phyloP scores from a whole-genome alignment of 1,140 invertebrate genomes.

The Helicorthomorpha holstii region DNA sequence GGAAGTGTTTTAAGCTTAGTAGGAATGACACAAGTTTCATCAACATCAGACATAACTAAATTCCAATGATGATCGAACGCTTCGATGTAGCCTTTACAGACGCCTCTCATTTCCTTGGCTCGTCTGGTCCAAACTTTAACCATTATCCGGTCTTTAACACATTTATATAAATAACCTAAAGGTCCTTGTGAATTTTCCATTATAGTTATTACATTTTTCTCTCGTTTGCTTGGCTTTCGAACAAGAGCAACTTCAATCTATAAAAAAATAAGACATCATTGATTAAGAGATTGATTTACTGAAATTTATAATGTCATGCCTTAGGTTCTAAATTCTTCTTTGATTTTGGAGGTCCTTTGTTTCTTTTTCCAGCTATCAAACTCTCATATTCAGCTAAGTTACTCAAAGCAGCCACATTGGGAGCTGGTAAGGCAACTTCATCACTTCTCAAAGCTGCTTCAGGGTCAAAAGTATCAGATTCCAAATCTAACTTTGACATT shows the following conservation, averaged over 20 bases:
- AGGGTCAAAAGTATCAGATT: not conserved
- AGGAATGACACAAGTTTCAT: slow-evolving; percentile 47
- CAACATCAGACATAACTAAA: slow-evolving; percentile 65
- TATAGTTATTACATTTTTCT: slow-evolving; percentile 5
- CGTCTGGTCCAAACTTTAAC: slow-evolving; percentile 24
- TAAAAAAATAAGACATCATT: no score
- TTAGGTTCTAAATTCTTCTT: no score
- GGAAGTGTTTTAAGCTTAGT: slow-evolving; percentile 10
- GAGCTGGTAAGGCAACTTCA: not conserved
- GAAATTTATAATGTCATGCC: no score
- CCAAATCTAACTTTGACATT: not conserved
- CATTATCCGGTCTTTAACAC: slow-evolving; percentile 1
- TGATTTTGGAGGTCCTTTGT: no score
- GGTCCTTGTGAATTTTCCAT: slow-evolving; percentile 6
- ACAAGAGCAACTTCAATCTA: no score
- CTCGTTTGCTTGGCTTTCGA: not conserved
- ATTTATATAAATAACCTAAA: not conserved
- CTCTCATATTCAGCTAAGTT: not conserved
- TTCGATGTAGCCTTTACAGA: slow-evolving; percentile 56
- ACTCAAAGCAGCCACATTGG: not conserved
- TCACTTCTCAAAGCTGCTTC: not conserved
- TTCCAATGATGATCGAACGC: slow-evolving; percentile 95
- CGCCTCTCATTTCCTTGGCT: slow-evolving; percentile 44
- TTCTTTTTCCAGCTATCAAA: no score
- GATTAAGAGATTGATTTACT: no score